Evolutionary conservation across 2,113 vertebrate genomes (phyloP), one percentile per base, ranked within the genome.

Genomic region (Romanogobio albipinnatus): DNA sequence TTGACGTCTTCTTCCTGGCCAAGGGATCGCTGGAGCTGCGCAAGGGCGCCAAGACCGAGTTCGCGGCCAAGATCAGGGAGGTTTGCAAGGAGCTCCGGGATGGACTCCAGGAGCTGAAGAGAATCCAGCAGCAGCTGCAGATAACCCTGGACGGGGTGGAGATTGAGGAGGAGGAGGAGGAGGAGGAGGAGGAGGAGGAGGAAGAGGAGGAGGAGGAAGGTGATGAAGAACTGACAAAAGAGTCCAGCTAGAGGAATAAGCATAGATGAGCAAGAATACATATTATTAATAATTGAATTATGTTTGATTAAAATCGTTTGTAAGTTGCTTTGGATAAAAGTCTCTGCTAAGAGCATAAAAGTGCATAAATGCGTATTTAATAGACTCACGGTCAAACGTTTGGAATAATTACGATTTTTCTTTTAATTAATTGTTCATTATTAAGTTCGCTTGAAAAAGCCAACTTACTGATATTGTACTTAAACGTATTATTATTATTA

Each of bases 1-100:
- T 96, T 0, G 94, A 96, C 5, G 59, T 95, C 76, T 94, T 95
- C 59, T 95, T 95, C 88, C 90, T 95, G 68, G 94, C 93, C 1
- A 94, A 93, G 83, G 94, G 95, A 68, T 93, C 93, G 0, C 80
- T 90, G 51, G 93, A 95, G 76, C 91, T 95, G 24, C 93, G 83
- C 76, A 92, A 90, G 4, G 94, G 95, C 0, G 94, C 95, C 59
- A 94, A 92, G 90, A 94, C 94, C 0, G 93, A 94, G 39, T 94
- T 96, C 0, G 93, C 94, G 0, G 70, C 51, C 0, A 95, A 94
- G 26, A 94, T 96, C 84, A 87, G 93, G 8, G 93, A 94, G 0
- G 94, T 94, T 6, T 94, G 92, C 14, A 91, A 87, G 14, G 90
- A 94, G 39, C 92, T 96, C 70, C 91, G 92, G 88, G 87, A 91